Percentiles rank a stretch among this genome's conserved stretches.
phyloP scores from a whole-genome alignment of 23 tunicate genomes.

The Clavelina lepadiformis region DNA sequence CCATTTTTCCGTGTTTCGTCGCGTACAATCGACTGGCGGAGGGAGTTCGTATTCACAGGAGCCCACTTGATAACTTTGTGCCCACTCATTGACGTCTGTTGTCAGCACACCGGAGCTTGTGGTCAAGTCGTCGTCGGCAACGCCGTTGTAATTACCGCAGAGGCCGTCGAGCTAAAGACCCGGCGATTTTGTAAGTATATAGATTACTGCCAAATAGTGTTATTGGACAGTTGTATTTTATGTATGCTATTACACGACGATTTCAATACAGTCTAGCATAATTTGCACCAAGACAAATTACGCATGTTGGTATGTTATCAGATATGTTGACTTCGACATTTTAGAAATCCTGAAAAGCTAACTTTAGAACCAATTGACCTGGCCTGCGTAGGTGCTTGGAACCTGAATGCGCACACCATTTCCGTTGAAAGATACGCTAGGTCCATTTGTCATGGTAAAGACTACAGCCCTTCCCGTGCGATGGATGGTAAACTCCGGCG shows the following conservation, averaged over 20 bases:
- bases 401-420: constrained; percentile 42
- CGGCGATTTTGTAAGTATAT: too few relatives aligned
- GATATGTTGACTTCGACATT: too few relatives aligned
- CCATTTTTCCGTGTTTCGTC: too few relatives aligned
- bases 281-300: too few relatives aligned
- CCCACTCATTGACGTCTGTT: constrained; percentile 6
- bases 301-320: too few relatives aligned
- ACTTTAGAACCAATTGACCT: too few relatives aligned
- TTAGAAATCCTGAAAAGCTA: too few relatives aligned
- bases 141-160: constrained; percentile 43
- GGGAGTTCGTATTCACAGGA: constrained; percentile 6
- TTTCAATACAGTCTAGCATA: too few relatives aligned
- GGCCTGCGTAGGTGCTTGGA: constrained; percentile 49
- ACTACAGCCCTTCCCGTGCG: constrained; percentile 26
- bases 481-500: neutral
- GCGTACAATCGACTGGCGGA: too few relatives aligned
- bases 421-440: constrained; percentile 58
- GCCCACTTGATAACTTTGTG: constrained; percentile 7
- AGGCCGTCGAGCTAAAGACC: constrained; percentile 35
- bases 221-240: too few relatives aligned
- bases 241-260: too few relatives aligned
- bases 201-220: too few relatives aligned
- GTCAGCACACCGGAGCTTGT: constrained; percentile 2
- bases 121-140: constrained; percentile 16
- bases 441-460: constrained; percentile 23